phyloP scores from a whole-genome alignment of 2,797 vertebrate species.

The Enteromius paludinosus region DNA sequence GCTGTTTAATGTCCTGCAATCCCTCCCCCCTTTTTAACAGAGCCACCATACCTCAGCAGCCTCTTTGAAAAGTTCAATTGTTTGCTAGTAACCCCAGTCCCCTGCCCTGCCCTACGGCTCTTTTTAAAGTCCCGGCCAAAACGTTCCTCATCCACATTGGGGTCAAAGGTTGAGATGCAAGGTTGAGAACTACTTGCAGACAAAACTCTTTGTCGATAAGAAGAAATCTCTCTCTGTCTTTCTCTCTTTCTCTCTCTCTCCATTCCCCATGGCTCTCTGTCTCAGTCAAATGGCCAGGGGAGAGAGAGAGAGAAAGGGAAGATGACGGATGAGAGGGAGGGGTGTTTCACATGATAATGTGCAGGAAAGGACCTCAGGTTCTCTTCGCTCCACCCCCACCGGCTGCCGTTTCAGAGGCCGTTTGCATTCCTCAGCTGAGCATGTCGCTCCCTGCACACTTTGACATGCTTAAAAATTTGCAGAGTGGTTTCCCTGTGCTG shows the following conservation, averaged over 20 bases:
- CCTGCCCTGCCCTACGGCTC: slow-evolving; percentile 49
- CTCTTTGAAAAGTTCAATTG: slow-evolving; percentile 58
- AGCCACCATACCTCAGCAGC: slow-evolving; percentile 39
- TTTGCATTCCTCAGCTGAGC: slow-evolving; percentile 62
- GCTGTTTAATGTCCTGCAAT: slow-evolving; percentile 8
- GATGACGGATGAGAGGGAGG: slow-evolving; percentile 33
- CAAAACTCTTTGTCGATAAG: slow-evolving; percentile 38
- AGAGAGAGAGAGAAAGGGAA: slow-evolving; percentile 52
- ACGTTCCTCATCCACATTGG: slow-evolving; percentile 54
- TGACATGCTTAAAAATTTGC: slow-evolving; percentile 34
- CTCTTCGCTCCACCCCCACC: slow-evolving; percentile 47
- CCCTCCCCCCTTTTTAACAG: slow-evolving; percentile 14
- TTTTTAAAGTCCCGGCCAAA: slow-evolving; percentile 55
- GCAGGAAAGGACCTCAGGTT: slow-evolving; percentile 59
- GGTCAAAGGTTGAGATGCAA: slow-evolving; percentile 64
- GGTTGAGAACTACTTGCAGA: slow-evolving; percentile 54
- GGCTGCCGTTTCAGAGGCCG: slow-evolving; percentile 48
- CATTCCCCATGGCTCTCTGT: slow-evolving; percentile 51
- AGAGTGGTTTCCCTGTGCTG: neutral
- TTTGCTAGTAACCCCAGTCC: slow-evolving; percentile 52
- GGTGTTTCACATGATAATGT: slow-evolving; percentile 61
- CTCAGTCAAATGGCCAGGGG: slow-evolving; percentile 53
- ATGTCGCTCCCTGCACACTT: slow-evolving; percentile 45
- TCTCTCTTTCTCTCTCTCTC: slow-evolving; percentile 21
- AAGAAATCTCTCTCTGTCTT: slow-evolving; percentile 31